Base-by-base conservation (phyloP, 1,140 invertebrate genomes). In the Papilio polyxenes region DNA sequence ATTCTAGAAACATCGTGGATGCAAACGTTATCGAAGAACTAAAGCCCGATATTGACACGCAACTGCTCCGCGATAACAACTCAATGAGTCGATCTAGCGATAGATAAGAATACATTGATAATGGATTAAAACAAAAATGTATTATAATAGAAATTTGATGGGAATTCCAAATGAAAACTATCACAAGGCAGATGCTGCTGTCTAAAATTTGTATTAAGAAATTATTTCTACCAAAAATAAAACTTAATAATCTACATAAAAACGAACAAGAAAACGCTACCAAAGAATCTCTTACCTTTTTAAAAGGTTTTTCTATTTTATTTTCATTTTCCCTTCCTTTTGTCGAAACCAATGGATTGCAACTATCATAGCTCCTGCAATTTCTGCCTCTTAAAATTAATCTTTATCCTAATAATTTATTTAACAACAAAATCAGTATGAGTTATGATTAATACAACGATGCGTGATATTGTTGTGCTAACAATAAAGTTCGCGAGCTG, bases 61-160 rank as follows among this genome's bases (percentile, higher is more conserved):
- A 69, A 82, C 80, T 83, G 85, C 84, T 84, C 81, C 62, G 69
- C 83, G 85, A 87, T 85, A 75, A 82, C 80, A 56, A 75, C 80
- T 81, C 75, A 53, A 53, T 77, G 82, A 82, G 59, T 44, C 81
- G 65, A 85, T 86, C 81, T 81, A 80, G 83, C 84, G 84, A 88
- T 85, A 81, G 40, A 44, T 83, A 85, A 87, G 85, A 87, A 84
- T 79, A 20, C 74, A 20, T 44, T 75, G 40, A 75, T 75, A 48
- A 49, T 48, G 5, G 17, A 75, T 75, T 40, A 40, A 9, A 40
- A 49, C 74, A 75, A 48, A 75, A n/a, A 40, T n/a, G 17, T 49
- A 75, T 75, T 75, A n/a, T 49, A 75, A 75, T 40, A 75, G 10
- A 11, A 20, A 23, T 20, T 48, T 23, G 44, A 48, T 4, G 44